These are phyloP conservation scores for Pterostichus madidus DNA, from an alignment of 2,888 invertebrate species.

Conservation along the genomic window DNA sequence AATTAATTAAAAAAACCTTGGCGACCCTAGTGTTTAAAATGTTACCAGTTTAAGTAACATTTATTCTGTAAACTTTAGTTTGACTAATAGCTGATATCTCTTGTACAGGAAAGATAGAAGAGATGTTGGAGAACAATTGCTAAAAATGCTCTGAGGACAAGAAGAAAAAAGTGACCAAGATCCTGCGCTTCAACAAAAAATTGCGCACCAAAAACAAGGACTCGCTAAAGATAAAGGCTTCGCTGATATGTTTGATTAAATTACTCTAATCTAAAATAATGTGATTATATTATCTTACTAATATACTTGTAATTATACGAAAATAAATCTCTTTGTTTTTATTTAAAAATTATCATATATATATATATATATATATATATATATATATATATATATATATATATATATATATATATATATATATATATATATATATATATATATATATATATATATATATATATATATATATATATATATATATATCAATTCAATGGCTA, in stretches of 20 bases:
- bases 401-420: too few relatives aligned
- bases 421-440: too few relatives aligned
- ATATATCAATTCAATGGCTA: too few relatives aligned
- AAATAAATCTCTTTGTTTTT: constrained; percentile 21
- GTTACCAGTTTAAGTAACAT: too few relatives aligned
- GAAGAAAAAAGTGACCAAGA: constrained; percentile 81
- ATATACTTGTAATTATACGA: constrained; percentile 1
- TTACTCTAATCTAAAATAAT: background rate
- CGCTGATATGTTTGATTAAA: constrained; percentile 32
- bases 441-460: too few relatives aligned
- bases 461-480: too few relatives aligned
- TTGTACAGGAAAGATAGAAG: constrained; percentile 82
- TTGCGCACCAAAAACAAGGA: constrained; percentile 83
- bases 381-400: too few relatives aligned
- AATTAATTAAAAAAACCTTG: too few relatives aligned
- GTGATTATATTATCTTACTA: constrained; percentile 9
- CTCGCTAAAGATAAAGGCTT: constrained; percentile 30
- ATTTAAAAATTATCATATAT: constrained; percentile 5
- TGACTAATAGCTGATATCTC: too few relatives aligned
- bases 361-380: too few relatives aligned
- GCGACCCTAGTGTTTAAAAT: too few relatives aligned
- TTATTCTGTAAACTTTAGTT: too few relatives aligned
- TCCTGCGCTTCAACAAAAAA: constrained; percentile 79
- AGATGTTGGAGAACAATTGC: constrained; percentile 85
- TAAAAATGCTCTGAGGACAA: constrained; percentile 84